Evolutionary conservation across 2,888 invertebrate genomes (phyloP).

Genomic region (Sinelater perroti): DNA sequence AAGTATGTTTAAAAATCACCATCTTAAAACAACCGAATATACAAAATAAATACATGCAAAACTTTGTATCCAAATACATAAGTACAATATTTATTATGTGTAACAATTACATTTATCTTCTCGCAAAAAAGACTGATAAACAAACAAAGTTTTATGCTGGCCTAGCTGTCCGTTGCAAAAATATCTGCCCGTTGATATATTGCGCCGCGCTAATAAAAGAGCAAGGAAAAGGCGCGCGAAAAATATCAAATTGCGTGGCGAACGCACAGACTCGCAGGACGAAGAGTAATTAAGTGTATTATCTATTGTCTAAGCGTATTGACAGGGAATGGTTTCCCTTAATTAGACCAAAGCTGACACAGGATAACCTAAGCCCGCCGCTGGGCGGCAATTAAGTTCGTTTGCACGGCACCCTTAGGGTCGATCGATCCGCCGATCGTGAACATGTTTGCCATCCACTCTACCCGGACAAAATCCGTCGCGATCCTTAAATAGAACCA

Average conservation of each 20-base stretch:
- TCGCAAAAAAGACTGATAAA: too few species aligned
- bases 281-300: conserved; percentile 31
- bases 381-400: conserved; percentile 34
- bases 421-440: conserved; percentile 30
- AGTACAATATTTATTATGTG: too few species aligned
- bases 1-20: too few species aligned
- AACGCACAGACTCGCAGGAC: conserved; percentile 14
- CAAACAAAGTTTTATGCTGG: too few species aligned
- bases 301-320: conserved; percentile 34
- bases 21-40: too few species aligned
- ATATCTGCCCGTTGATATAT: too few species aligned
- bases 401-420: conserved; percentile 28
- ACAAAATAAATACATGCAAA: too few species aligned
- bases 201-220: conserved; percentile 10
- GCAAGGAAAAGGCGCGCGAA: conserved; percentile 9
- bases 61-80: too few species aligned
- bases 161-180: too few species aligned
- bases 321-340: conserved; percentile 37
- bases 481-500: conserved; percentile 12
- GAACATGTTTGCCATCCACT: conserved; percentile 33
- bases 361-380: conserved; percentile 34
- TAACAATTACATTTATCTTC: too few species aligned
- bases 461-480: conserved; percentile 20
- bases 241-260: conserved; percentile 14
- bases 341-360: conserved; percentile 39